Percentiles rank a stretch among this genome's conserved stretches.
Conservation (phyloP, 2,797 vertebrate species). For the Labeo calbasu region DNA sequence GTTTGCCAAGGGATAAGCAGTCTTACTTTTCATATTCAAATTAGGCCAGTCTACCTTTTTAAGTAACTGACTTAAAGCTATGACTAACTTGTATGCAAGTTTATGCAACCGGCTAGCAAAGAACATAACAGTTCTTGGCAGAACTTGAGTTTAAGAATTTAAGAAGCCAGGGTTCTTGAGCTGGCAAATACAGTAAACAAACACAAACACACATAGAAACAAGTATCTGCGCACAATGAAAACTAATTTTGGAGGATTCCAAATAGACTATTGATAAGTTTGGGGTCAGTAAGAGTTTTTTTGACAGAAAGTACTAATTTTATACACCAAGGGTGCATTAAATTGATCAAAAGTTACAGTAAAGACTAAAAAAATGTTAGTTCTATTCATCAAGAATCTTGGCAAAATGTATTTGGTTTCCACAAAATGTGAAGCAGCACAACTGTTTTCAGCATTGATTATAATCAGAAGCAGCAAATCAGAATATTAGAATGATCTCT, state of each 20-base stretch:
- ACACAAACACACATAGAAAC: not conserved
- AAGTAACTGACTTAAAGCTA: not conserved
- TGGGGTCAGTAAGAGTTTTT: not conserved
- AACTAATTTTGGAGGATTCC: not conserved
- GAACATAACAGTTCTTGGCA: not conserved
- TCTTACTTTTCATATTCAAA: not conserved
- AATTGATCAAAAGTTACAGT: not conserved
- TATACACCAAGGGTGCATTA: not conserved
- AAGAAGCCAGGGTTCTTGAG: not conserved
- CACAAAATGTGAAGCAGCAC: not conserved
- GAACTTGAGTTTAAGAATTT: not conserved
- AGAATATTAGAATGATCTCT: not conserved
- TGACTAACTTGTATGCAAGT: not conserved
- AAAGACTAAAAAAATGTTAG: not conserved
- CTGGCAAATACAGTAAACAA: not conserved
- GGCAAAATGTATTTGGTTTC: not conserved
- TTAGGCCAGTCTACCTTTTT: not conserved
- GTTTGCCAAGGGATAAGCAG: not conserved
- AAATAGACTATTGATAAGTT: not conserved
- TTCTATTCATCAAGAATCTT: not conserved
- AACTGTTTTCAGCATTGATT: not conserved
- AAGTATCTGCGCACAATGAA: not conserved
- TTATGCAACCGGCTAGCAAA: slow-evolving; percentile 6
- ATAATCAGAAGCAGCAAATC: not conserved
- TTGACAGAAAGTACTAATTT: not conserved